A percentile compares a stretch with the other conserved stretches of the same genome.
phyloP scores from a whole-genome alignment of 2,888 invertebrate species.

The Synanthedon formicaeformis region DNA sequence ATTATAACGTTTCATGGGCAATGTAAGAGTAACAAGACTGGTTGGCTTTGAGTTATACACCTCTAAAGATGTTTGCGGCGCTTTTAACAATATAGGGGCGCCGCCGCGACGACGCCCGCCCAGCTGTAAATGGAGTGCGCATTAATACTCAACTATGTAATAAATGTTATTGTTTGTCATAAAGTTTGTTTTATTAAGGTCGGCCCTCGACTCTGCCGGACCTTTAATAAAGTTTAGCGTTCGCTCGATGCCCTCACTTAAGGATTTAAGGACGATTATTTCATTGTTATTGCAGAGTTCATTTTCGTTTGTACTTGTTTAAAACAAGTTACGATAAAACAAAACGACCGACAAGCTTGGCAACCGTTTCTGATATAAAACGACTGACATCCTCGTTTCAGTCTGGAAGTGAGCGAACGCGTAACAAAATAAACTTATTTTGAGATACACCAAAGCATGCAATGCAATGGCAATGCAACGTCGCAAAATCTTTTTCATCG shows the following conservation, averaged over 20 bases:
- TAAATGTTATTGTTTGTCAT: constrained; percentile 68
- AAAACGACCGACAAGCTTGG: constrained; percentile 10
- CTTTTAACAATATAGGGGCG: constrained; percentile 26
- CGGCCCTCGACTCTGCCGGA: constrained; percentile 37
- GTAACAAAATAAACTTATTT: constrained; percentile 45
- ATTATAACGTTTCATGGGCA: constrained; percentile 32
- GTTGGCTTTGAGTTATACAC: constrained; percentile 19
- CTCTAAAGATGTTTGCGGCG: constrained; percentile 34
- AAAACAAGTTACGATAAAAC: constrained; percentile 2
- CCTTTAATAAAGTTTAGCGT: constrained; percentile 53
- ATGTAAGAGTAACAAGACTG: constrained; percentile 11
- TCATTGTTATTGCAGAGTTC: constrained; percentile 18
- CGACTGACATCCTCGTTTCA: constrained; percentile 14
- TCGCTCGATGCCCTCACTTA: constrained; percentile 31
- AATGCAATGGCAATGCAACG: constrained; percentile 10
- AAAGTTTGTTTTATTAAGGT: constrained; percentile 64
- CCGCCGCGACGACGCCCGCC: constrained; percentile 34
- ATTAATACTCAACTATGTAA: constrained; percentile 63
- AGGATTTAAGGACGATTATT: constrained; percentile 30
- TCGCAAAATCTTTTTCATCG: constrained; percentile 44
- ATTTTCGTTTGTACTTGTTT: not conserved
- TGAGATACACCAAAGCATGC: constrained; percentile 28
- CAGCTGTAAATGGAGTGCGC: constrained; percentile 54
- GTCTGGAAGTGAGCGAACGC: constrained; percentile 24
- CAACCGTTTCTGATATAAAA: constrained; percentile 23